A percentile compares a stretch with the other conserved stretches of the same genome.
These are phyloP conservation scores for Microtus montanus DNA, from an alignment of 2,113 vertebrate species.

Conservation along the genomic window DNA sequence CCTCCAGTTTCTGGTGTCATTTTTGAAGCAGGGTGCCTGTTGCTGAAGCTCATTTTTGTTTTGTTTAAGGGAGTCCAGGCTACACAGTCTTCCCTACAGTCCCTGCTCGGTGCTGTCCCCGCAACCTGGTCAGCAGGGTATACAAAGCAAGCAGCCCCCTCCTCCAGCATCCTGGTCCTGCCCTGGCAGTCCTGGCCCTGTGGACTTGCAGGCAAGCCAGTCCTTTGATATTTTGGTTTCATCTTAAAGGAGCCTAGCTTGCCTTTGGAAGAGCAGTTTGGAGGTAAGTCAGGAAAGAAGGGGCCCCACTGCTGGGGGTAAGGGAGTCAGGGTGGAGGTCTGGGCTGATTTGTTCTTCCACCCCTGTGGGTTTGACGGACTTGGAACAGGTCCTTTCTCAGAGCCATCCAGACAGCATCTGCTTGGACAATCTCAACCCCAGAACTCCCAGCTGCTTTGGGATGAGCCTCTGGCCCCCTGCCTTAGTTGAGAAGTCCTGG, in stretches of 20 bases:
- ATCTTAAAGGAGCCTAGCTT: conserved; percentile 1
- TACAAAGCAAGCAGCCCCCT: not conserved
- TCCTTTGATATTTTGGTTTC: conserved; percentile 21
- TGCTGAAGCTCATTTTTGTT: conserved; percentile 31
- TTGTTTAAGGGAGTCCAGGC: not conserved
- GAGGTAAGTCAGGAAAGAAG: conserved; percentile 49
- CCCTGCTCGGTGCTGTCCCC: not conserved
- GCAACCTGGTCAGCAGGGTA: not conserved
- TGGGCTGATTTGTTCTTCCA: not conserved
- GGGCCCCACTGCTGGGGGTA: not conserved
- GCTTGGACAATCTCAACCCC: not conserved
- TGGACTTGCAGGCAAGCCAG: not conserved
- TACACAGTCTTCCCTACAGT: not conserved
- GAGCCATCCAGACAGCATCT: not conserved
- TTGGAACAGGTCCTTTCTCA: not conserved
- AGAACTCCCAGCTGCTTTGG: not conserved
- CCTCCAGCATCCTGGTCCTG: not conserved
- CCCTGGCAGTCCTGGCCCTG: not conserved
- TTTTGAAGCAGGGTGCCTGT: conserved; percentile 68
- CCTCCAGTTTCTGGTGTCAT: conserved; percentile 75
- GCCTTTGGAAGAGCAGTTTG: conserved; percentile 3
- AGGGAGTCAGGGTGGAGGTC: not conserved
- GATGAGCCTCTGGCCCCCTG: not conserved
- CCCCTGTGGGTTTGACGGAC: not conserved
- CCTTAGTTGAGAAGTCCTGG: conserved; percentile 45